These are phyloP conservation scores for Artemia franciscana DNA, from an alignment of 1,140 invertebrate species.

Conservation along the genomic window DNA sequence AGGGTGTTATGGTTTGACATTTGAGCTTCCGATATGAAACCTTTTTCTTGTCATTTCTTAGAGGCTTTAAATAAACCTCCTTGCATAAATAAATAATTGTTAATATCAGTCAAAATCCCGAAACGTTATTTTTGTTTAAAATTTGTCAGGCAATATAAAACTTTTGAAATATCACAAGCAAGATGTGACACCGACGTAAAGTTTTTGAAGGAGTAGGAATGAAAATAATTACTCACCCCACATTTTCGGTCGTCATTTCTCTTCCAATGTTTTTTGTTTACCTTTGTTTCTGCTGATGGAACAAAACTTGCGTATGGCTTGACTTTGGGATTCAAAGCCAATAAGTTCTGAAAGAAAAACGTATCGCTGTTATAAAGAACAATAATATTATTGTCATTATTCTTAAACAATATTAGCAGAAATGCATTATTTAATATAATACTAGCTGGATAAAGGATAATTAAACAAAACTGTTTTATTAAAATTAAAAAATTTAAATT, in stretches of 20 bases:
- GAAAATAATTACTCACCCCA: conserved; percentile 33
- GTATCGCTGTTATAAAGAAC: neutral
- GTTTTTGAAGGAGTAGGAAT: neutral
- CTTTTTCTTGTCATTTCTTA: too few species aligned
- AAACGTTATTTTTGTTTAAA: too few species aligned
- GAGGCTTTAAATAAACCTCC: too few species aligned
- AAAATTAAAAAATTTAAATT: neutral
- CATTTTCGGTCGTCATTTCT: conserved; percentile 67
- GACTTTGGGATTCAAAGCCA: conserved; percentile 60
- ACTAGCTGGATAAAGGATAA: neutral
- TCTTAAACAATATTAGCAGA: neutral
- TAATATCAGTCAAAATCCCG: too few species aligned
- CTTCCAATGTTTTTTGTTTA: conserved; percentile 81
- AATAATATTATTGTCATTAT: neutral
- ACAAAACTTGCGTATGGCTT: conserved; percentile 43
- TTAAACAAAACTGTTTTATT: neutral
- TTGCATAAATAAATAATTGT: too few species aligned
- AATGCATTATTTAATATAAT: neutral
- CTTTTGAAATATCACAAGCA: neutral
- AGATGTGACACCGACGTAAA: neutral
- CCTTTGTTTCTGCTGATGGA: conserved; percentile 58
- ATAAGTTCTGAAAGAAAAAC: conserved; percentile 39
- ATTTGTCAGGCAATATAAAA: neutral
- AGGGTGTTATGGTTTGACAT: too few species aligned
- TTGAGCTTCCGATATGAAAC: too few species aligned